Base-by-base conservation (phyloP, 2,113 vertebrate genomes). In the Gasterosteus nipponicus region DNA sequence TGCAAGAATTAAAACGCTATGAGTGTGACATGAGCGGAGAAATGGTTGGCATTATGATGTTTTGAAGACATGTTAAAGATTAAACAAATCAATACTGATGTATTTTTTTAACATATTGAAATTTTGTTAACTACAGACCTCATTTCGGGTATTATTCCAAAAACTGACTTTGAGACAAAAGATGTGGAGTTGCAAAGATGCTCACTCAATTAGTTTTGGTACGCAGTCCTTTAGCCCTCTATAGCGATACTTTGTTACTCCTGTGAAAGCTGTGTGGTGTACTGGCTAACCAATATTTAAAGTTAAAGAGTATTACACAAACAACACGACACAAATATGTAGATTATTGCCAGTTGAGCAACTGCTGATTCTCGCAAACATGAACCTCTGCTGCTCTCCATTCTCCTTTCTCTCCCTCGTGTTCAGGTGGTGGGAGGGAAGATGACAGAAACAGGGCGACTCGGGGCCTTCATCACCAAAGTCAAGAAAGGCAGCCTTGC, bases 401-500 rank as follows among this genome's bases (percentile, higher is more conserved):
- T 51, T 56, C 22, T 18, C n/a, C 15, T 69, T 6, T 74, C 22
- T 71, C 14, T 0, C 42, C 49, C 54, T 4, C 65, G 47, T 79
- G 64, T 88, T 70, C 82, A 99, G 98, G 97, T 99, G 83, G 97
- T 99, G 71, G 98, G 98, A 77, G 98, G 98, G 66, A 99, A 99
- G 94, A 97, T 99, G 93, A 99, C 97, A 35, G 96, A 96, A 87
- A 93, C 95, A 9, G 98, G 98, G 86, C 94, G 96, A 88, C 96
- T 99, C 16, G 97, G 97, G 92, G 98, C 98, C 93, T 99, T 99
- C 91, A 99, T 99, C 95, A 99, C 98, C 92, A 99, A 99, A 97
- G 98, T 99, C 70, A 99, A 99, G 94, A 99, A 99, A 93, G 98
- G 98, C 86, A 99, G 98, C 89, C 94, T 99, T 64, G 98, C 98